Evolutionary conservation across 2,113 vertebrate species (phyloP).

Genomic region (Hylia prasina): DNA sequence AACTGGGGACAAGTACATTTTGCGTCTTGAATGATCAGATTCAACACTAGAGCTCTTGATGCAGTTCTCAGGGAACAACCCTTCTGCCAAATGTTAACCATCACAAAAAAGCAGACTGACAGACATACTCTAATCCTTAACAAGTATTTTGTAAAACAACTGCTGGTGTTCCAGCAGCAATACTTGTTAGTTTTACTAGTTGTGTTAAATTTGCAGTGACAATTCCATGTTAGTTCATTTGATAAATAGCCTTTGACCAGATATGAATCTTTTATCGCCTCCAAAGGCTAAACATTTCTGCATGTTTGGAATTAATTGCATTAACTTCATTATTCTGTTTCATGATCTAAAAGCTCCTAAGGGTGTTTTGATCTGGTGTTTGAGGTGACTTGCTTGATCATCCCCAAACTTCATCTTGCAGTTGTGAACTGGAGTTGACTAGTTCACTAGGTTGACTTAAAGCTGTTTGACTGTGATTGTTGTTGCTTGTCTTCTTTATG

Average conservation of each 20-base stretch:
- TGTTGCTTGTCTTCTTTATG: constrained; percentile 67
- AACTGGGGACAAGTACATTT: neutral
- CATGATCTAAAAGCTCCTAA: constrained; percentile 10
- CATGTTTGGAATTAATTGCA: constrained; percentile 50
- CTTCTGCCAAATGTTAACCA: neutral
- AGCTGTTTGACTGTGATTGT: constrained; percentile 57
- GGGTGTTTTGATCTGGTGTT: constrained; percentile 28
- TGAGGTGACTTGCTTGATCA: constrained; percentile 17
- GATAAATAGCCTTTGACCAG: constrained; percentile 19
- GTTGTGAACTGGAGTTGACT: constrained; percentile 68
- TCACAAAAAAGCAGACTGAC: fast-evolving
- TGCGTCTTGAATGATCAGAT: neutral
- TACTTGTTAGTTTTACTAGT: neutral
- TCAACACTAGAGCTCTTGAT: neutral
- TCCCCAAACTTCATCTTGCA: constrained; percentile 15
- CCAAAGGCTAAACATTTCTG: constrained; percentile 47
- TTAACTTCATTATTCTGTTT: constrained; percentile 52
- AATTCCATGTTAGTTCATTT: neutral
- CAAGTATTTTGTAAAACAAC: neutral
- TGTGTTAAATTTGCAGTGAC: neutral
- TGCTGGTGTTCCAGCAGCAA: neutral
- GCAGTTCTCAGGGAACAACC: neutral
- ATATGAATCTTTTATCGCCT: constrained; percentile 2
- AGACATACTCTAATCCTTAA: neutral
- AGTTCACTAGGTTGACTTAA: constrained; percentile 60